Percentiles rank a stretch among this genome's conserved stretches.
Evolutionary conservation across 2,113 vertebrate genomes (phyloP).

Genomic region (Orthochromis indermauri): DNA sequence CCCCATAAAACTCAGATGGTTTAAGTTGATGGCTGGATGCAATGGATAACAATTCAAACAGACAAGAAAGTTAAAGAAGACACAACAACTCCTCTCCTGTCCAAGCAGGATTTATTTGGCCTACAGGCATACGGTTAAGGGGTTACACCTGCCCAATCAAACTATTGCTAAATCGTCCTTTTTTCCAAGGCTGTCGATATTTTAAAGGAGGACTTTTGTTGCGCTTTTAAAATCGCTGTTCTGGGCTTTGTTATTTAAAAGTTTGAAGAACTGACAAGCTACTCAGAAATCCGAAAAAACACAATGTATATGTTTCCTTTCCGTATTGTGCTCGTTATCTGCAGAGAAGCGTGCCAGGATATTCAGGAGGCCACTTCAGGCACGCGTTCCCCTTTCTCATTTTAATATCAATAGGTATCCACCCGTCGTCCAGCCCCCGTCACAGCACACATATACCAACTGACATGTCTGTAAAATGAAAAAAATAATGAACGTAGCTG

Average conservation of each 20-base stretch:
- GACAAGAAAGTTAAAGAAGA: background rate
- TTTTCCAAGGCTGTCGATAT: background rate
- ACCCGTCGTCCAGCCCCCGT: background rate
- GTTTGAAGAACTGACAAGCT: background rate
- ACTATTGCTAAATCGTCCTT: background rate
- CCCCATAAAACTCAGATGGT: background rate
- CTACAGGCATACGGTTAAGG: background rate
- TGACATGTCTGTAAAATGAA: background rate
- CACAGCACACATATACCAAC: background rate
- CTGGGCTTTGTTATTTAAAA: background rate
- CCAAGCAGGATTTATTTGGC: background rate
- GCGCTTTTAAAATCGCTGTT: background rate
- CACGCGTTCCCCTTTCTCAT: constrained; percentile 51
- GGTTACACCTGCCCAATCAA: background rate
- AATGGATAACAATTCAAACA: background rate
- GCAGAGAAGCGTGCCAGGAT: constrained; percentile 28
- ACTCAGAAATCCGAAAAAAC: background rate
- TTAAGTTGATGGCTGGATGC: background rate
- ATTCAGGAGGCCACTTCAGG: constrained; percentile 25
- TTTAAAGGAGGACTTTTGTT: background rate
- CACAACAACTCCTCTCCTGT: background rate
- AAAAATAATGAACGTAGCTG: background rate
- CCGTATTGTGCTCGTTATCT: background rate
- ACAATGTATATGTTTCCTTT: background rate
- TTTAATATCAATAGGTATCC: constrained; percentile 37